Conservation (phyloP, 2,888 invertebrate genomes). For the Tetranychus piercei region DNA sequence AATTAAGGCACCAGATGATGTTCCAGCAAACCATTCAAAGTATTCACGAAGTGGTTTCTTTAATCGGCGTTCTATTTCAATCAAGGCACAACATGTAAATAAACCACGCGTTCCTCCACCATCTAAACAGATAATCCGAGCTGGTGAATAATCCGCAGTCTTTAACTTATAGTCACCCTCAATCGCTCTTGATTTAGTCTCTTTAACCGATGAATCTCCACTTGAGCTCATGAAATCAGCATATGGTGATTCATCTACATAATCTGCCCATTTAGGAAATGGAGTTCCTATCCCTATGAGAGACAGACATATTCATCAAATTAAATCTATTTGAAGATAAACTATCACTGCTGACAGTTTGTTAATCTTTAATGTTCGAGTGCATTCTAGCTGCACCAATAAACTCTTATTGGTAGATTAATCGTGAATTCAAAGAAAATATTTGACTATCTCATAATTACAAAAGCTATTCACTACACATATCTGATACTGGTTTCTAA, state of each 20-base stretch:
- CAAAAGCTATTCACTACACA: no score
- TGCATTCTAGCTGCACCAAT: no score
- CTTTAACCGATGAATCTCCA: neutral
- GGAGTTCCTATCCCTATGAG: slow-evolving; percentile 30
- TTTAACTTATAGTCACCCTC: no score
- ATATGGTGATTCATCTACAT: slow-evolving; percentile 7
- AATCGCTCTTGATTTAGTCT: neutral
- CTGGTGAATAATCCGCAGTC: neutral
- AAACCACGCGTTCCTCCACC: slow-evolving; percentile 93
- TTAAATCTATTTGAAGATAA: neutral
- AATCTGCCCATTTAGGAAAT: slow-evolving; percentile 15
- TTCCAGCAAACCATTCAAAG: slow-evolving; percentile 91
- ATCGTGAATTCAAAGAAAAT: no score
- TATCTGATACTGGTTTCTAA: no score
- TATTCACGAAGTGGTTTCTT: slow-evolving; percentile 53
- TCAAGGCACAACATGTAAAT: slow-evolving; percentile 55
- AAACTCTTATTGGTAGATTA: no score
- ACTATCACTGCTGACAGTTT: no score
- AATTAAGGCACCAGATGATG: slow-evolving; percentile 70
- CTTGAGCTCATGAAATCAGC: neutral
- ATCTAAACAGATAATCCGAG: slow-evolving; percentile 51
- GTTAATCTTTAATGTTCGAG: no score
- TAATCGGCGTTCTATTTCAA: slow-evolving; percentile 49
- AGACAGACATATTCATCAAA: neutral
- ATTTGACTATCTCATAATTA: no score